Percentiles rank a stretch among this genome's conserved stretches.
These are phyloP conservation scores for Noctilio leporinus DNA, from an alignment of 2,113 vertebrate genomes.

Conservation along the genomic window DNA sequence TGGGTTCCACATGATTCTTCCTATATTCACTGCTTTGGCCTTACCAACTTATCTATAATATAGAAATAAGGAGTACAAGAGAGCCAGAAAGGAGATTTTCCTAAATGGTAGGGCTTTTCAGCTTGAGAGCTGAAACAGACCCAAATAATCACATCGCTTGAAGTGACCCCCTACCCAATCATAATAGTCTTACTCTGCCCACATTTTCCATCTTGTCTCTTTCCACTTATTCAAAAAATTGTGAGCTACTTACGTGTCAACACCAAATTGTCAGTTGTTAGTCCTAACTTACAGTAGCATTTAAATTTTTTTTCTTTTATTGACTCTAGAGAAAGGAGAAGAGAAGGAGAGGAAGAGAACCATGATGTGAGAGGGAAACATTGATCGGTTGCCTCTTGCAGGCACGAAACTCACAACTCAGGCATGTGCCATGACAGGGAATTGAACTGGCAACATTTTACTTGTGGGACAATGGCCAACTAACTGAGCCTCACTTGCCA, in stretches of 20 bases:
- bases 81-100: background rate
- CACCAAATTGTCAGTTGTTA: background rate
- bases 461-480: no score
- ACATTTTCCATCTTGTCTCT: background rate
- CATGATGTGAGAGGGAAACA: no score
- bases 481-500: no score
- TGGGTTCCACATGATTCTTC: background rate
- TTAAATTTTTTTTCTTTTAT: no score
- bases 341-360: no score
- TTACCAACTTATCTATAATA: background rate
- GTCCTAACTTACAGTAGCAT: background rate
- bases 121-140: background rate
- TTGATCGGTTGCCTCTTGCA: no score
- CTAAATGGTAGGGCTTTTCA: background rate
- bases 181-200: background rate
- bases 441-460: no score
- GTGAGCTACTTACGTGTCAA: background rate
- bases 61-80: background rate
- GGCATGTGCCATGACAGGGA: no score
- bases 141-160: background rate
- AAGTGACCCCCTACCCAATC: background rate
- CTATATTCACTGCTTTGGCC: background rate
- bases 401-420: no score
- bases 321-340: no score
- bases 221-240: slow-evolving; percentile 19